Conservation (phyloP, 2,888 invertebrate species). For the Morpho deidamia region DNA sequence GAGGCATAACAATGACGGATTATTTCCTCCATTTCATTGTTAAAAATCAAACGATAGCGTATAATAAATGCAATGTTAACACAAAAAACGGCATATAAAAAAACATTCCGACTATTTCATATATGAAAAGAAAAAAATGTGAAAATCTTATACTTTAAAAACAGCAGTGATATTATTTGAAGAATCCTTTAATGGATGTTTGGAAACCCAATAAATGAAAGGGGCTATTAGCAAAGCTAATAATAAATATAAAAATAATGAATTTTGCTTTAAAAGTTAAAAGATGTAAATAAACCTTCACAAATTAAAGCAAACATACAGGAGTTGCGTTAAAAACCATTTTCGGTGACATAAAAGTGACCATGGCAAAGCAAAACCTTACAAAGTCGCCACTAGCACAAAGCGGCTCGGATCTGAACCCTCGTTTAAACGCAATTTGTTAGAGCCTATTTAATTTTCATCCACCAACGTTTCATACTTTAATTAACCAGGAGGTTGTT, state of each 20-base stretch:
- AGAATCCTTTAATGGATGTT: no score
- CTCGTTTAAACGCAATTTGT: slow-evolving; percentile 44
- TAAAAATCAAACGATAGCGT: no score
- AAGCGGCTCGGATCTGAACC: slow-evolving; percentile 38
- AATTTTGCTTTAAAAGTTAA: not conserved
- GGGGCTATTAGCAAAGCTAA: no score
- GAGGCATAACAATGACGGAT: no score
- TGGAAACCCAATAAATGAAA: no score
- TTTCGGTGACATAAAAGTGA: slow-evolving; percentile 32
- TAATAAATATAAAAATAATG: not conserved
- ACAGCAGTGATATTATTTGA: no score
- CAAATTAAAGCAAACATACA: slow-evolving; percentile 3
- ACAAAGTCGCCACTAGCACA: slow-evolving; percentile 36
- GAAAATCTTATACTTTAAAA: no score
- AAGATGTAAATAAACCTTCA: not conserved
- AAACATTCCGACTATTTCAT: no score
- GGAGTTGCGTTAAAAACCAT: slow-evolving; percentile 6
- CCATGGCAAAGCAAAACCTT: slow-evolving; percentile 33
- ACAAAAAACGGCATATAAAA: no score
- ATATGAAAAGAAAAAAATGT: no score
- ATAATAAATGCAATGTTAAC: no score
- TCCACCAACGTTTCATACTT: slow-evolving; percentile 43
- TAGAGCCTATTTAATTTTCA: slow-evolving; percentile 54
- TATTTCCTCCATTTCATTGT: no score
- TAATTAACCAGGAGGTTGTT: slow-evolving; percentile 49